A percentile compares a stretch with the other conserved stretches of the same genome.
Conservation (phyloP, 23 tunicate genomes). For the Pegea sp. region DNA sequence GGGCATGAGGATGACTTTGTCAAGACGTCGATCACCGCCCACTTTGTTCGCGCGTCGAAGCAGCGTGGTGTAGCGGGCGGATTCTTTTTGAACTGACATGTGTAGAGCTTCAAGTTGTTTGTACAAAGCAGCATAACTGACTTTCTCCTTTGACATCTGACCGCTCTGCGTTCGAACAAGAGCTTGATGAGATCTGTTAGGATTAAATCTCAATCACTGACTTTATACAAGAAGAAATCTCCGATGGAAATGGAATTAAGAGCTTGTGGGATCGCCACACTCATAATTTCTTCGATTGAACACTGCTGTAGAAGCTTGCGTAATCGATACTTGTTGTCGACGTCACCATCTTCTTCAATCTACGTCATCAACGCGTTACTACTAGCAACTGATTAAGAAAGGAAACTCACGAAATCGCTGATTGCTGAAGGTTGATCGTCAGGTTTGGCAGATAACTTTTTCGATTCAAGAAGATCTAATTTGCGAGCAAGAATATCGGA, state of each 20-base stretch:
- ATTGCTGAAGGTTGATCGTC: too few relatives aligned
- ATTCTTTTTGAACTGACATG: slow-evolving; percentile 30
- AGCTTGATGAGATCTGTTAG: not conserved
- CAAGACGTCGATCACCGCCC: slow-evolving; percentile 83
- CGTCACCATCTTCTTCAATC: slow-evolving; percentile 70
- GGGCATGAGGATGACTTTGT: slow-evolving; percentile 85
- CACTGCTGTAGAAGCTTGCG: slow-evolving; percentile 81
- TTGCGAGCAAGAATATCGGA: slow-evolving; percentile 43
- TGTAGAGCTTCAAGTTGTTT: slow-evolving; percentile 55
- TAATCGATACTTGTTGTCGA: slow-evolving; percentile 68
- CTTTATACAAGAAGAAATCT: slow-evolving; percentile 71
- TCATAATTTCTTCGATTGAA: slow-evolving; percentile 70
- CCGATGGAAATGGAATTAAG: slow-evolving; percentile 51
- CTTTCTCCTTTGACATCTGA: slow-evolving; percentile 47
- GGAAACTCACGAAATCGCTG: too few relatives aligned
- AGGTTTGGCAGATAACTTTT: not conserved
- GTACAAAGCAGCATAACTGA: slow-evolving; percentile 34
- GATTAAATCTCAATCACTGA: slow-evolving; percentile 2
- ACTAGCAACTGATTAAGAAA: too few relatives aligned
- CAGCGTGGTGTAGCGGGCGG: slow-evolving; percentile 51
- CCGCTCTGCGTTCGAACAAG: slow-evolving; percentile 23
- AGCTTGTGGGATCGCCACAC: slow-evolving; percentile 65
- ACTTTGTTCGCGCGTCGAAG: slow-evolving; percentile 65
- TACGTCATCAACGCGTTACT: too few relatives aligned
- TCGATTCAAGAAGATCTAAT: not conserved